These are phyloP conservation scores for Pitangus sulphuratus DNA, from an alignment of 2,797 vertebrate species.

Conservation along the genomic window DNA sequence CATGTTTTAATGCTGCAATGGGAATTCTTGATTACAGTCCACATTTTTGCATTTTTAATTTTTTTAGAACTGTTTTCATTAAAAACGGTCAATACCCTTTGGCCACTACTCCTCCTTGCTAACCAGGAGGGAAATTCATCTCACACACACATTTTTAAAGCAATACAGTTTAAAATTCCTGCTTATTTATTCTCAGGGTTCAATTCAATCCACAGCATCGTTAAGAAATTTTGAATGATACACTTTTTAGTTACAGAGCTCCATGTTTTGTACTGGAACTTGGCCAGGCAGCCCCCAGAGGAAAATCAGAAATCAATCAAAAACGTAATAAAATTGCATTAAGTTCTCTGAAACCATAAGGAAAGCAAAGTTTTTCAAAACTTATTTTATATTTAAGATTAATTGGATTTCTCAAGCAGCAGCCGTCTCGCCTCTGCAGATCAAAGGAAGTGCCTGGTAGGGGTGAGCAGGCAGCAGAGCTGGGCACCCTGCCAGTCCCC, in stretches of 20 bases:
- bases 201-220: not conserved
- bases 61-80: not conserved
- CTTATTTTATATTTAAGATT: not conserved
- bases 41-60: not conserved
- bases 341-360: not conserved
- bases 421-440: not conserved
- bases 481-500: not conserved
- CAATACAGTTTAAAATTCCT: not conserved
- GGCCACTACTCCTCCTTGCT: not conserved
- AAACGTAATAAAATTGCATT: not conserved
- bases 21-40: not conserved
- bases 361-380: not conserved
- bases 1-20: not conserved
- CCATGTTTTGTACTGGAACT: not conserved
- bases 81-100: not conserved
- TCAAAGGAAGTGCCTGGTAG: not conserved
- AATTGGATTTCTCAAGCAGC: not conserved
- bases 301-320: not conserved
- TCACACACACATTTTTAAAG: not conserved
- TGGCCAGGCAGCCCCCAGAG: not conserved
- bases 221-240: not conserved
- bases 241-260: not conserved
- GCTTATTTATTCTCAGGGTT: not conserved
- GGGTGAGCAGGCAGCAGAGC: not conserved
- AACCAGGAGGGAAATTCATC: not conserved